phyloP scores from a whole-genome alignment of 35 echinoderm and acorn worm species.

The Strongylocentrotus purpuratus region DNA sequence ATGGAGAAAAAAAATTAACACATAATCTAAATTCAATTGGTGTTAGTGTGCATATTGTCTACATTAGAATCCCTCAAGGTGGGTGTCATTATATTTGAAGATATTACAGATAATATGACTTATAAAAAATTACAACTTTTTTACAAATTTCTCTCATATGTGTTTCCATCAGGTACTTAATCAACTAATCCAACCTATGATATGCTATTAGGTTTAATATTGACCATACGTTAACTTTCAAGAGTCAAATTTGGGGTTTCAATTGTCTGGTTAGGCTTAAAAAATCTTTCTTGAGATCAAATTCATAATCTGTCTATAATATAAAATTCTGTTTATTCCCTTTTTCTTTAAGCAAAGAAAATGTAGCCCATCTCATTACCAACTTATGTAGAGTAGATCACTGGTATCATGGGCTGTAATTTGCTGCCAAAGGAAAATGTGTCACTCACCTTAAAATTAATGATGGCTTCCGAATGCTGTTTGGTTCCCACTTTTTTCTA shows the following conservation, averaged over 20 bases:
- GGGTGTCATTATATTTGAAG: not conserved
- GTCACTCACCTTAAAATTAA: slow-evolving; percentile 69
- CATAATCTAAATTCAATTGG: too few species aligned
- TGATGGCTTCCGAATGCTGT: slow-evolving; percentile 69
- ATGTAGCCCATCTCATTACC: not conserved
- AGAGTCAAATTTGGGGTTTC: too few species aligned
- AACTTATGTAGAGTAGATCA: not conserved
- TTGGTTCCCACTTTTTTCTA: slow-evolving; percentile 89
- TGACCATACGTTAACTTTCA: too few species aligned
- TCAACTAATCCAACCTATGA: too few species aligned
- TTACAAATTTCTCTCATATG: too few species aligned
- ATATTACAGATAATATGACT: too few species aligned
- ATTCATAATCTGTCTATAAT: not conserved
- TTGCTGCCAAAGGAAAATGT: not conserved
- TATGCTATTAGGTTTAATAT: too few species aligned
- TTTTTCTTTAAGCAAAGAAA: not conserved
- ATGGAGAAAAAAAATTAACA: too few species aligned
- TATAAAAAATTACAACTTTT: too few species aligned
- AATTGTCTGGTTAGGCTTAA: too few species aligned
- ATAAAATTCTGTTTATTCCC: not conserved
- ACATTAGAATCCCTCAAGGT: not conserved
- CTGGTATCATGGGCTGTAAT: not conserved
- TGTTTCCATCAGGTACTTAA: too few species aligned
- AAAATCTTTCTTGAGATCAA: too few species aligned
- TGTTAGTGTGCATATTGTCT: not conserved